Evolutionary conservation across 92 coral and sea anemone species (phyloP).

Genomic region (Bergia sp.): DNA sequence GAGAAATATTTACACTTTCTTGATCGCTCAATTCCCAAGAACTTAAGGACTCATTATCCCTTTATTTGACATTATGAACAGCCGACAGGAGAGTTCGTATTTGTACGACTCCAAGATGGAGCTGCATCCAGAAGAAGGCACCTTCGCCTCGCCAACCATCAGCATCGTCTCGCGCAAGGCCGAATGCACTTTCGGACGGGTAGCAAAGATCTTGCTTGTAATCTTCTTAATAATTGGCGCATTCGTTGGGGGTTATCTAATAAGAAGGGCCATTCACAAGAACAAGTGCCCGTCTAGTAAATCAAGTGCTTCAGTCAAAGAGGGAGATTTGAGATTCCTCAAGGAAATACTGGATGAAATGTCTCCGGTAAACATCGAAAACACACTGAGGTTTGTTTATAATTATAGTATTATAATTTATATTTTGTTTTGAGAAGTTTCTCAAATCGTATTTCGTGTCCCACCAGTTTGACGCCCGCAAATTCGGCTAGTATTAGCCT

Average conservation of each 20-base stretch:
- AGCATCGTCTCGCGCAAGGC: conserved; percentile 8
- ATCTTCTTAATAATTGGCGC: conserved; percentile 65
- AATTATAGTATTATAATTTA: not conserved
- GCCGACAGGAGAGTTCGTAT: conserved; percentile 60
- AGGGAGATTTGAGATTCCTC: conserved; percentile 53
- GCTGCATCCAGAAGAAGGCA: conserved; percentile 76
- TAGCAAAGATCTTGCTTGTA: conserved; percentile 56
- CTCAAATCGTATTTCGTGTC: not conserved
- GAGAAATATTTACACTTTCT: not conserved
- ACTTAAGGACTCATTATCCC: conserved; percentile 22
- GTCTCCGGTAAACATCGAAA: conserved; percentile 77
- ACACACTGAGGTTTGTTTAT: conserved; percentile 61
- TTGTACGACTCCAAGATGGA: conserved; percentile 92
- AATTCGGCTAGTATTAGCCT: not conserved
- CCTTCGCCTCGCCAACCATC: conserved; percentile 72
- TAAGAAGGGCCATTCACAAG: conserved; percentile 69
- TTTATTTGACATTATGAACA: conserved; percentile 43
- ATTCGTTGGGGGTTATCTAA: conserved; percentile 78
- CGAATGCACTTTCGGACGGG: conserved; percentile 41
- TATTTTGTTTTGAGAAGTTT: not conserved
- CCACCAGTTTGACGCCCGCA: not conserved
- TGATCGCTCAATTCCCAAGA: conserved; percentile 39
- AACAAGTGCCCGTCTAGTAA: not conserved
- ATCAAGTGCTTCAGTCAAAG: conserved; percentile 22
- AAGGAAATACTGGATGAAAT: conserved; percentile 67